Evolutionary conservation across 2,888 invertebrate species (phyloP), one percentile per base, ranked within the genome.

Genomic region (Ochropacha duplaris): DNA sequence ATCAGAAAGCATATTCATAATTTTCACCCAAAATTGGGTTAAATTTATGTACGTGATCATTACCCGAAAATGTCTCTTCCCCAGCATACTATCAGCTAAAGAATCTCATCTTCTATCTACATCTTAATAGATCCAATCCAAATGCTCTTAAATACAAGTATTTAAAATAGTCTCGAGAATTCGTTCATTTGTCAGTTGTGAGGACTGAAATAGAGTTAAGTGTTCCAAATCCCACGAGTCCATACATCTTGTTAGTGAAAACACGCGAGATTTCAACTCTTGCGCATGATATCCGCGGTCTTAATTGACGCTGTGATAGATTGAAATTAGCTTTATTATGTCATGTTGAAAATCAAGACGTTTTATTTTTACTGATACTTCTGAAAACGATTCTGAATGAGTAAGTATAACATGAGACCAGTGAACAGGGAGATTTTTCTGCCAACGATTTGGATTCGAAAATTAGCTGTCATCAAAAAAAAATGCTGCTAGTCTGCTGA

Each of bases 171-270:
- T 14, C 19, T 34, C 16, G 44, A 34, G 34, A 52, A 52, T 52
- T 52, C 57, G 65, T 66, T 62, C 65, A 69, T 75, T 67, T 68
- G 62, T 72, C 74, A 72, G 64, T 60, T 54, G 58, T 56, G 51
- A 54, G 62, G 55, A 59, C 60, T 56, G 63, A 72, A 72, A 72
- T 74, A 75, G 68, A 64, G 67, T 67, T 65, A 68, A 74, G 67
- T 66, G 66, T 65, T 59, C 56, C 54, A 51, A 59, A 52, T 64
- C 68, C 62, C 64, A 39, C 49, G 66, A 58, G 65, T 55, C 57
- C 50, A 59, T 59, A 56, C 54, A 56, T 54, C 26, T 55, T 55
- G 55, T 49, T 49, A 19, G 49, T 55, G 56, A 50, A 56, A 59
- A 54, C 59, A 59, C 39, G 55, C 44, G 19, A 54, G 49, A 52